These are phyloP conservation scores for Agrotis exclamationis DNA, from an alignment of 2,888 invertebrate genomes.

Conservation along the genomic window DNA sequence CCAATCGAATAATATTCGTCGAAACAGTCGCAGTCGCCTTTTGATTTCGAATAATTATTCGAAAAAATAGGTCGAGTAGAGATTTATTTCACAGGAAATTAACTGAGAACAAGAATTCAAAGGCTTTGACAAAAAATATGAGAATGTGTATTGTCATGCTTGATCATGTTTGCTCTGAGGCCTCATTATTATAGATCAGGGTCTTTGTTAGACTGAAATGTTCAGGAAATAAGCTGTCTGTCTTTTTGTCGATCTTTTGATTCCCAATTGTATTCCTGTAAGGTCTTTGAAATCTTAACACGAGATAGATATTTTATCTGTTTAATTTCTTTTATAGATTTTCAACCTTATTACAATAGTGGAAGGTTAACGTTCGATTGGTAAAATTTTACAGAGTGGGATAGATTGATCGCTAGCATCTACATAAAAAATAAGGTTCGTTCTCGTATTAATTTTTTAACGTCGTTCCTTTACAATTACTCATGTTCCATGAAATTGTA, in stretches of 20 bases:
- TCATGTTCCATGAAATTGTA: too few species aligned
- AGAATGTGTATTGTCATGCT: constrained; percentile 21
- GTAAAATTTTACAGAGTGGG: too few species aligned
- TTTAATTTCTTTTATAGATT: too few species aligned
- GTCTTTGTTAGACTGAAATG: constrained; percentile 9
- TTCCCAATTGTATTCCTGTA: neutral
- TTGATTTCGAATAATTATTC: constrained; percentile 50
- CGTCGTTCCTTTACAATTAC: too few species aligned
- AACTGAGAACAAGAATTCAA: constrained; percentile 56
- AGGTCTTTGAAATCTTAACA: neutral
- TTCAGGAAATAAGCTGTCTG: constrained; percentile 21
- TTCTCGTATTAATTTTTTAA: too few species aligned
- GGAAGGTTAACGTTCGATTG: too few species aligned
- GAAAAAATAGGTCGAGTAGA: constrained; percentile 57
- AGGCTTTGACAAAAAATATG: constrained; percentile 51
- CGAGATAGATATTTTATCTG: too few species aligned
- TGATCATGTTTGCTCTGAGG: constrained; percentile 30
- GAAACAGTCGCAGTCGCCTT: constrained; percentile 46
- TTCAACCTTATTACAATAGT: too few species aligned
- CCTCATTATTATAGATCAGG: constrained; percentile 20
- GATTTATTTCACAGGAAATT: constrained; percentile 70
- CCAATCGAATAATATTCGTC: constrained; percentile 44
- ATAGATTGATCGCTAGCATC: too few species aligned
- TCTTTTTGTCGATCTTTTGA: neutral
- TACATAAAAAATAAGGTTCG: too few species aligned